phyloP scores from a whole-genome alignment of 2,797 vertebrate genomes.

The Coregonus suidteri region DNA sequence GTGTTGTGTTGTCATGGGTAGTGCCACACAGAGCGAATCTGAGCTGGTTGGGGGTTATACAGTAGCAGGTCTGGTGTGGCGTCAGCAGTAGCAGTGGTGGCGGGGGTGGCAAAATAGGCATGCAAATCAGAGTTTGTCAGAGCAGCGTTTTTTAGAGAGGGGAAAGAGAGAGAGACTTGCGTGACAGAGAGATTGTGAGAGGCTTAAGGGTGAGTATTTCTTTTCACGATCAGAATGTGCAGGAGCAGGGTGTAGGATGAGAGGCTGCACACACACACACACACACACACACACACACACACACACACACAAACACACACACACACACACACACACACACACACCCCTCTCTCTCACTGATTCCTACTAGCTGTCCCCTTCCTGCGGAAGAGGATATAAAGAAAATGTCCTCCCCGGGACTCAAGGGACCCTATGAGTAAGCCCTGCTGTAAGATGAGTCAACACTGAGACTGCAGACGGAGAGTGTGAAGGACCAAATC shows the following conservation, averaged over 20 bases:
- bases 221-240: too few species aligned
- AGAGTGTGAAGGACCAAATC: conserved; percentile 53
- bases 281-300: too few species aligned
- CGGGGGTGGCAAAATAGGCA: not conserved
- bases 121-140: not conserved
- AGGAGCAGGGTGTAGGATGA: not conserved
- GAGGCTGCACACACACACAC: not conserved
- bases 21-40: conserved; percentile 37
- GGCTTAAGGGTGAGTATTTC: not conserved
- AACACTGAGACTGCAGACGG: conserved; percentile 37
- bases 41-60: conserved; percentile 39
- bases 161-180: not conserved
- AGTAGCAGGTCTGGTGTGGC: not conserved
- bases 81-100: conserved; percentile 17
- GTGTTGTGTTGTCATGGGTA: conserved; percentile 29
- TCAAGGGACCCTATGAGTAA: conserved; percentile 45
- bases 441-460: conserved; percentile 46
- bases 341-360: conserved; percentile 38
- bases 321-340: too few species aligned
- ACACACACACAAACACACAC: too few species aligned
- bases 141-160: not conserved
- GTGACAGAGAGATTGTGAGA: too few species aligned
- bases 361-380: conserved; percentile 24
- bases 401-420: conserved; percentile 65
- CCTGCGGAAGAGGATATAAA: conserved; percentile 64